Percentiles rank a stretch among this genome's conserved stretches.
Conservation (phyloP, 2,888 invertebrate genomes). For the Drosophila putrida region DNA sequence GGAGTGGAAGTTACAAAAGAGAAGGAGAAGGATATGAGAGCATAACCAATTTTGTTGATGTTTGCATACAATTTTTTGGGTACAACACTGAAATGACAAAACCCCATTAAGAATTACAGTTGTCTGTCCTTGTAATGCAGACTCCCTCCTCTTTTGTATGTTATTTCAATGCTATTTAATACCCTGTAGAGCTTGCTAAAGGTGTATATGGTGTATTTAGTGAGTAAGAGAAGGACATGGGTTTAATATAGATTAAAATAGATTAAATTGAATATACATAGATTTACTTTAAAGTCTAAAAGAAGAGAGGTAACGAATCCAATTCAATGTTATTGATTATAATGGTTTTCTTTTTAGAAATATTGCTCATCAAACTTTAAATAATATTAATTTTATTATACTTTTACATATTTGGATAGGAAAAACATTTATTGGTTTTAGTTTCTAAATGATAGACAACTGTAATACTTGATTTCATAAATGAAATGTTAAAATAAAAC, state of each 20-base stretch:
- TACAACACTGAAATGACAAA: constrained; percentile 72
- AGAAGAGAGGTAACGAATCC: not conserved
- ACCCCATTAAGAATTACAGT: constrained; percentile 72
- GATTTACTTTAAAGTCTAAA: not conserved
- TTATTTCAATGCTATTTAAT: constrained; percentile 47
- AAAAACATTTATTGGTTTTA: too few species aligned
- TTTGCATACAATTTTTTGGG: constrained; percentile 40
- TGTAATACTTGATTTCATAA: too few species aligned
- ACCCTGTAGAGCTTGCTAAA: not conserved
- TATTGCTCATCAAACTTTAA: too few species aligned
- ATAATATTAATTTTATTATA: not conserved
- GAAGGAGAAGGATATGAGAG: not conserved
- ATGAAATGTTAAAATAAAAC: too few species aligned
- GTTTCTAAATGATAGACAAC: too few species aligned
- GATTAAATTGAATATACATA: too few species aligned
- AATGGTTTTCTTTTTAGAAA: not conserved
- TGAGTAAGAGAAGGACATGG: too few species aligned
- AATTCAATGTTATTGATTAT: not conserved
- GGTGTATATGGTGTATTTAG: not conserved
- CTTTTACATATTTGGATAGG: too few species aligned
- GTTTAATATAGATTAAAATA: too few species aligned
- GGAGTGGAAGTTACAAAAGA: not conserved
- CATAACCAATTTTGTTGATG: constrained; percentile 41
- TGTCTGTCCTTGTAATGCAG: constrained; percentile 28
- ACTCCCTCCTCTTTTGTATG: constrained; percentile 19